Evolutionary conservation across 2,113 vertebrate species (phyloP).

Genomic region (Struthio camelus): DNA sequence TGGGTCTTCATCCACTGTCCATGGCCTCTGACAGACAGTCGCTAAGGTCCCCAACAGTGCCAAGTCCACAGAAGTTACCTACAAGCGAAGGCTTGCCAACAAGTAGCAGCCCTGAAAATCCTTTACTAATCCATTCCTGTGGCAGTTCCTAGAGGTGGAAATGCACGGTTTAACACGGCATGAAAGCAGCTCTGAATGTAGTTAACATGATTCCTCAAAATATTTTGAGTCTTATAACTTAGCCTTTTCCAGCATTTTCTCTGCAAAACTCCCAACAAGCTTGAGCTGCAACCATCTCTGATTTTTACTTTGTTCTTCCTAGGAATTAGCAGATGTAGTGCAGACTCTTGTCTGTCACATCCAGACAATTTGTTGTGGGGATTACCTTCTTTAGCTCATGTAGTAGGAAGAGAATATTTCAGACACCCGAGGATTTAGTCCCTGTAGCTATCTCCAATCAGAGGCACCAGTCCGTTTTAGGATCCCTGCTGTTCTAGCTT

Average conservation of each 20-base stretch:
- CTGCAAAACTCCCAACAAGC: not conserved
- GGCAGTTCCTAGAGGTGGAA: not conserved
- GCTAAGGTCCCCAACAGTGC: not conserved
- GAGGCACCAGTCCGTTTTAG: not conserved
- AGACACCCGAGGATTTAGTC: not conserved
- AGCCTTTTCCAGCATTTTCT: rapidly evolving
- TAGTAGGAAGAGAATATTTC: not conserved
- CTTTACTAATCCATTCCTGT: not conserved
- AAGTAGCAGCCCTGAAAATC: not conserved
- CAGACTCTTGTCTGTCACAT: not conserved
- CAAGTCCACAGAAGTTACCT: not conserved
- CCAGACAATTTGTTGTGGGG: not conserved
- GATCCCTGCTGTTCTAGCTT: not conserved
- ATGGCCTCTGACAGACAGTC: not conserved
- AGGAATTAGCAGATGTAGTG: not conserved
- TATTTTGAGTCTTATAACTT: not conserved
- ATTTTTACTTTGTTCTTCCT: not conserved
- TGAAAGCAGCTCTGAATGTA: not conserved
- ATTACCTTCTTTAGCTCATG: not conserved
- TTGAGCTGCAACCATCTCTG: not conserved
- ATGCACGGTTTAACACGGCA: not conserved
- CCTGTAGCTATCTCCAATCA: not conserved
- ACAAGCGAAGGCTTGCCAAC: not conserved
- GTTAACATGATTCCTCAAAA: not conserved
- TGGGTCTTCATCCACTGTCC: not conserved